phyloP scores from a whole-genome alignment of 2,113 vertebrate genomes.

The Acrocephalus arundinaceus region DNA sequence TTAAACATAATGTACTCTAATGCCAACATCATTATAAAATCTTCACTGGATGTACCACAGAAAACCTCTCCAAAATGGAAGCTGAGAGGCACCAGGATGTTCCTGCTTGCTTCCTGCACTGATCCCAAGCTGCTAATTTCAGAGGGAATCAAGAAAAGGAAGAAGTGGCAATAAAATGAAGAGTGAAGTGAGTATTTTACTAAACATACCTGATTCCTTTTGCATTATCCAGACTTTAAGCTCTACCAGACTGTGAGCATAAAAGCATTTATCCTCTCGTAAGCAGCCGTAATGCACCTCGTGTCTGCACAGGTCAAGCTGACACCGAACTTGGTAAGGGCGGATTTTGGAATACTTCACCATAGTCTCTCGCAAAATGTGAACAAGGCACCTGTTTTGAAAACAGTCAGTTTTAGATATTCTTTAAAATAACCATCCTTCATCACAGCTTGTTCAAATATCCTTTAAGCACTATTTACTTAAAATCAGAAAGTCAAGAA shows the following conservation, averaged over 20 bases:
- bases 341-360: constrained; percentile 95
- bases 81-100: neutral
- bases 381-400: constrained; percentile 91
- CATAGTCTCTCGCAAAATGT: constrained; percentile 89
- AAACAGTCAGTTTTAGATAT: neutral
- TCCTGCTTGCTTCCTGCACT: neutral
- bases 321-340: constrained; percentile 77
- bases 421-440: neutral
- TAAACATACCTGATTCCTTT: constrained; percentile 80
- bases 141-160: neutral
- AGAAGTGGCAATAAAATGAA: neutral
- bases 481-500: neutral
- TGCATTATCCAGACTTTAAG: constrained; percentile 98
- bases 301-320: constrained; percentile 93
- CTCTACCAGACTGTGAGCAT: constrained; percentile 94
- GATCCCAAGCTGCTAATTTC: neutral
- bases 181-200: neutral
- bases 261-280: constrained; percentile 93
- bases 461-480: neutral
- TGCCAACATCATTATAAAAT: neutral
- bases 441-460: neutral
- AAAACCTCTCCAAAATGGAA: neutral
- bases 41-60: neutral
- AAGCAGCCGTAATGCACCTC: constrained; percentile 93
- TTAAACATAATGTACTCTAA: neutral